These are phyloP conservation scores for Gymnarchus niloticus DNA, from an alignment of 2,113 vertebrate species.

Conservation along the genomic window DNA sequence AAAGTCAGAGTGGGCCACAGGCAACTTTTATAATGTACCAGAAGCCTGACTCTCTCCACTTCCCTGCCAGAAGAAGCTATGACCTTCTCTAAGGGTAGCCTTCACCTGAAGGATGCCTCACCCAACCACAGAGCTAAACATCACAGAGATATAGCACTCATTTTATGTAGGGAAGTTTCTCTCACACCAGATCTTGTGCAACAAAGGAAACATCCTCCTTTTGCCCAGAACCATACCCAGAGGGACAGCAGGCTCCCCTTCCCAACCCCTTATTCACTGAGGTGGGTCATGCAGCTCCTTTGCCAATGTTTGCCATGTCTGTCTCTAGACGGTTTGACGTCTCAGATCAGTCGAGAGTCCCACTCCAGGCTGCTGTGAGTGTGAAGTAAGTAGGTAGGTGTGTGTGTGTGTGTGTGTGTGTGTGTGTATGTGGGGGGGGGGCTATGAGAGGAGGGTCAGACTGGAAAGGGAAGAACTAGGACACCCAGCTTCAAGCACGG, in stretches of 20 bases:
- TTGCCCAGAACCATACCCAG: background rate
- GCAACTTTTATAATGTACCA: background rate
- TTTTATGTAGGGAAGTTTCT: background rate
- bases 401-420: too few relatives aligned
- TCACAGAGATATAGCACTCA: background rate
- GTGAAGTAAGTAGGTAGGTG: background rate
- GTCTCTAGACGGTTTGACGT: background rate
- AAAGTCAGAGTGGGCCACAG: too few relatives aligned
- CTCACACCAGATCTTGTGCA: background rate
- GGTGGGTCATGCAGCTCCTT: background rate
- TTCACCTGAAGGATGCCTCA: conserved; percentile 12
- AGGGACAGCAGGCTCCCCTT: background rate
- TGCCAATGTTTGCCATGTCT: background rate
- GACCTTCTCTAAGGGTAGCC: background rate
- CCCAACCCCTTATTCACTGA: background rate
- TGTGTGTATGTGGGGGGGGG: background rate
- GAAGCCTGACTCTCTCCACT: background rate
- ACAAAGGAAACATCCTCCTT: background rate
- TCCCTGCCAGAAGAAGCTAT: background rate
- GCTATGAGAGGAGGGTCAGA: background rate
- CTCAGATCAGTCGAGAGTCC: background rate
- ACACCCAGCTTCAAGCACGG: background rate
- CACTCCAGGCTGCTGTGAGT: background rate
- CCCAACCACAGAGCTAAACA: background rate
- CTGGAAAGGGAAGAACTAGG: background rate